Conservation (phyloP, 2,113 vertebrate genomes). For the Crotalus horridus region DNA sequence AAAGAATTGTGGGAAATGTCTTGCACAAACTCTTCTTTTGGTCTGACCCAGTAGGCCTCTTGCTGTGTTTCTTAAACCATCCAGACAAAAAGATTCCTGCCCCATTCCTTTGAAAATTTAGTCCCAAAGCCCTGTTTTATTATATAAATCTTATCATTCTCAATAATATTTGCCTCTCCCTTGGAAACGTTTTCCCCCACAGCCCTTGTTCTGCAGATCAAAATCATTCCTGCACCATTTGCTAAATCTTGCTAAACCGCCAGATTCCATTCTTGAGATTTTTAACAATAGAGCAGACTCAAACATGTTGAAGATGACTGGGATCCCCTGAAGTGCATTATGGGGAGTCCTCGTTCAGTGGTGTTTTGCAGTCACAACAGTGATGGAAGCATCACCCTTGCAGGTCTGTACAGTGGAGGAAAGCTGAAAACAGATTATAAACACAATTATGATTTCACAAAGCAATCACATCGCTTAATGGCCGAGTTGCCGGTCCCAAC, state of each 20-base stretch:
- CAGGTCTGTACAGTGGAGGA: too few species aligned
- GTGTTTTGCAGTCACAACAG: too few species aligned
- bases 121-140: neutral
- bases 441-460: too few species aligned
- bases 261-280: conserved; percentile 36
- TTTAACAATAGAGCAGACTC: conserved; percentile 29
- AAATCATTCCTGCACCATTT: neutral
- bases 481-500: too few species aligned
- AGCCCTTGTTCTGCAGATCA: conserved; percentile 9
- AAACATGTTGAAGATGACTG: conserved; percentile 54
- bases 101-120: neutral
- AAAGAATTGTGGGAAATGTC: too few species aligned
- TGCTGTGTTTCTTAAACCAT: neutral
- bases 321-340: conserved; percentile 30
- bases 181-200: neutral
- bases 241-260: conserved; percentile 9
- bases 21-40: neutral
- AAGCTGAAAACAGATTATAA: too few species aligned
- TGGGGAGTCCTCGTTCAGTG: too few species aligned
- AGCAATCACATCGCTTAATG: too few species aligned
- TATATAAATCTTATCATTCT: neutral
- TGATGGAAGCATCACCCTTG: too few species aligned
- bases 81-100: neutral
- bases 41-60: neutral
- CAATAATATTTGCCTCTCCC: neutral